Evolutionary conservation across 2,888 invertebrate genomes (phyloP), one percentile per base, ranked within the genome.

Genomic region (Microplitis manilae): DNA sequence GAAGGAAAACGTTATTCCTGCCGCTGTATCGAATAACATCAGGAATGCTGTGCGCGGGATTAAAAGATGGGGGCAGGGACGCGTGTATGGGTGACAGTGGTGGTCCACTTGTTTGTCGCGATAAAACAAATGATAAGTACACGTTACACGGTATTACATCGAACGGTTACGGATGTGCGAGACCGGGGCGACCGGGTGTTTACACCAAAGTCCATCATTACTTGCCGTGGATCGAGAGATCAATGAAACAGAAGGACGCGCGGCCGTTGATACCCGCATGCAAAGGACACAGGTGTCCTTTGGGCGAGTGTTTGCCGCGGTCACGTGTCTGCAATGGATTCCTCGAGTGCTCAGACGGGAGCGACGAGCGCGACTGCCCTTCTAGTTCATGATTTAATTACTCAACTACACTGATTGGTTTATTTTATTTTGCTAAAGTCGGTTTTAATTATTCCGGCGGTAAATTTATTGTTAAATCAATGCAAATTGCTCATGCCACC

Each of bases 41-140:
- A 76, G 94, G 95, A 86, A 95, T 95, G 95, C 94, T 95, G 90
- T 96, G 96, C 87, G 95, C 95, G 70, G 96, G 95, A 20, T 94
- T 93, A 85, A 95, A 95, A 86, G 92, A 95, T 79, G 95, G 95
- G 68, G 95, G 95, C 0, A 91, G 95, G 62, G 96, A 96, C 88
- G 95, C 95, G 1, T 96, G 95, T 86, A 91, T 95, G 72, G 96
- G 95, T 0, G 95, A 95, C 90, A 95, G 95, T 0, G 95, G 95
- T 5, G 95, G 95, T 20, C 95, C 95, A 2, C 92, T 95, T 70
- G 94, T 95, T 92, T 95, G 95, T 86, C 93, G 94, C 88, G 94
- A 94, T 90, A 50, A 50, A 50, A 83, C 89, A 0, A 89, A 90
- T 65, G 86, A 89, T 74, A 85, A 85, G 82, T 89, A 88, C 68